Conservation (phyloP, 2,888 invertebrate genomes). For the Panzeria rudis region DNA sequence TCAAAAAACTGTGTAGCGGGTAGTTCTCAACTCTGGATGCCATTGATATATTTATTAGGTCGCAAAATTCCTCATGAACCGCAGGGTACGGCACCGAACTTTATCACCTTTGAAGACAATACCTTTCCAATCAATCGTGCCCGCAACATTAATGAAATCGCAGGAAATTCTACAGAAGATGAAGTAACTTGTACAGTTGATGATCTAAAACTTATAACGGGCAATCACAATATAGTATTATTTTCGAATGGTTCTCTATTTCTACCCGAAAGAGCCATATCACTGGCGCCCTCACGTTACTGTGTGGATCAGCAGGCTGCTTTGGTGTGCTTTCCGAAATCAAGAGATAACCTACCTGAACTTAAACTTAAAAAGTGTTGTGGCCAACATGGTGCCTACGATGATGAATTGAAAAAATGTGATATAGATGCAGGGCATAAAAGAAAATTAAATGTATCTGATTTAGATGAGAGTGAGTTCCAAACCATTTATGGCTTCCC, state of each 20-base stretch:
- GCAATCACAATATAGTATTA: slow-evolving; percentile 83
- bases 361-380: slow-evolving; percentile 87
- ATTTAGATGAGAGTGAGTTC: slow-evolving; percentile 74
- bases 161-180: slow-evolving; percentile 29
- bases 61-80: slow-evolving; percentile 82
- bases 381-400: slow-evolving; percentile 87
- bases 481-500: slow-evolving; percentile 80
- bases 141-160: slow-evolving; percentile 79
- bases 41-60: slow-evolving; percentile 86
- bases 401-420: slow-evolving; percentile 85
- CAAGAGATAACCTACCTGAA: slow-evolving; percentile 79
- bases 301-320: slow-evolving; percentile 89
- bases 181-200: slow-evolving; percentile 69
- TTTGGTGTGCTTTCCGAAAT: slow-evolving; percentile 86
- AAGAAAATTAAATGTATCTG: slow-evolving; percentile 74
- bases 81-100: slow-evolving; percentile 82
- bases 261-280: slow-evolving; percentile 84
- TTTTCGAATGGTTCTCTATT: slow-evolving; percentile 88
- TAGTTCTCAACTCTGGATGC: slow-evolving; percentile 84
- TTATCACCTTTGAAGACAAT: slow-evolving; percentile 83
- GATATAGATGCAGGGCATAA: slow-evolving; percentile 58
- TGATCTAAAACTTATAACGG: slow-evolving; percentile 81
- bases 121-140: slow-evolving; percentile 81
- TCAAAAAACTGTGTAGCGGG: slow-evolving; percentile 82
- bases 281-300: slow-evolving; percentile 86